phyloP scores from a whole-genome alignment of 2,888 invertebrate species.

The Pseudoips prasinana region DNA sequence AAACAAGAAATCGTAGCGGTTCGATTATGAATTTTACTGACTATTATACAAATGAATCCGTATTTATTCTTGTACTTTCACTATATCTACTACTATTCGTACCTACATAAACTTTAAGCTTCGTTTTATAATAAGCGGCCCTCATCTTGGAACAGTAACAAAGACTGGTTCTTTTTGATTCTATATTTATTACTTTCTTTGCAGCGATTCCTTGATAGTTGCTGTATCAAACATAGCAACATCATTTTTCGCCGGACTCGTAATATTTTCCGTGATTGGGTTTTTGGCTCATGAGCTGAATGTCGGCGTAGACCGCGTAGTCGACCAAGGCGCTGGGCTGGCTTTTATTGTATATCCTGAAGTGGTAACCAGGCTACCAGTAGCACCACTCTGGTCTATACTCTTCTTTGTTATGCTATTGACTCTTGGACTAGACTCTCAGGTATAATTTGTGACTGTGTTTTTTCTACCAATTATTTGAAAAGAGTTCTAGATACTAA shows the following conservation, averaged over 20 bases:
- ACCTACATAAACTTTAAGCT: too few relatives aligned
- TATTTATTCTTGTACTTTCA: too few relatives aligned
- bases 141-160: too few relatives aligned
- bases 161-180: too few relatives aligned
- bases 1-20: too few relatives aligned
- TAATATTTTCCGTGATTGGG: constrained; percentile 91
- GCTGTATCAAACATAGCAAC: constrained; percentile 89
- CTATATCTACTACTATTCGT: too few relatives aligned
- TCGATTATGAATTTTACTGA: too few relatives aligned
- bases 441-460: constrained; percentile 51
- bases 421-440: constrained; percentile 88
- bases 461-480: neutral
- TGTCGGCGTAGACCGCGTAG: constrained; percentile 86
- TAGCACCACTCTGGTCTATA: constrained; percentile 91
- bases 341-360: constrained; percentile 95
- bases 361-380: constrained; percentile 88
- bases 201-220: constrained; percentile 88
- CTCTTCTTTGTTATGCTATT: constrained; percentile 91
- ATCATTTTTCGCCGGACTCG: constrained; percentile 90
- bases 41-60: too few relatives aligned
- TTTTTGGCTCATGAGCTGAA: constrained; percentile 89
- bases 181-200: constrained; percentile 30
- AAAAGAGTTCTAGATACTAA: neutral
- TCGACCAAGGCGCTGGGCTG: constrained; percentile 89
- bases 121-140: too few relatives aligned